Percentiles rank a stretch among this genome's conserved stretches.
phyloP scores from a whole-genome alignment of 2,797 vertebrate species.

The Pangasius mekongensis region DNA sequence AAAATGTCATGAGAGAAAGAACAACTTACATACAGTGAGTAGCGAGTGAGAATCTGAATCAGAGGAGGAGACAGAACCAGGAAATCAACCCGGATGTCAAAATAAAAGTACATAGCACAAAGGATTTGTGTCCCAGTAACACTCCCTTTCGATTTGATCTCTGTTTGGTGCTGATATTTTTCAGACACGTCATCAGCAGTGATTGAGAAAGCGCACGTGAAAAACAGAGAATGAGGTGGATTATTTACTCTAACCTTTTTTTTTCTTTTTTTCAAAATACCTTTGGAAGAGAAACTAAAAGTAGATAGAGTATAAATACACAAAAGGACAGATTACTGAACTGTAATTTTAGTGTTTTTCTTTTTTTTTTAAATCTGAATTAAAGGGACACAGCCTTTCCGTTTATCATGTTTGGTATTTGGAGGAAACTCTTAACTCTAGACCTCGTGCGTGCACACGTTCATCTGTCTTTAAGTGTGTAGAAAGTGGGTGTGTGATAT shows the following conservation, averaged over 20 bases:
- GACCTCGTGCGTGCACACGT: no score
- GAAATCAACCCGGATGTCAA: background rate
- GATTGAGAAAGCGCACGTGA: background rate
- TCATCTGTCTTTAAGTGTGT: background rate
- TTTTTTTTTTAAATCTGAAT: background rate
- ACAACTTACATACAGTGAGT: background rate
- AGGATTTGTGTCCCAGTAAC: background rate
- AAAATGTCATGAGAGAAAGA: background rate
- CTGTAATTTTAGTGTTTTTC: background rate
- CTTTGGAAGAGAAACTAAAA: background rate
- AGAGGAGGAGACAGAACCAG: background rate
- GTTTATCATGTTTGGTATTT: background rate
- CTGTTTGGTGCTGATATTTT: background rate
- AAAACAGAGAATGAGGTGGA: background rate
- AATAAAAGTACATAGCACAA: background rate
- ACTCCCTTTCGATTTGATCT: background rate
- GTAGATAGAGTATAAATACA: background rate
- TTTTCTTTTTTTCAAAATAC: background rate
- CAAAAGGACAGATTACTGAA: background rate
- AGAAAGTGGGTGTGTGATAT: conserved; percentile 22
- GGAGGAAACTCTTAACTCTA: background rate
- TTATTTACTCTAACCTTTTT: background rate
- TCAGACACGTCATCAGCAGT: background rate
- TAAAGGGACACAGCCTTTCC: background rate
- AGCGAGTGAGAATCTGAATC: background rate